Base-by-base conservation (phyloP, 2,797 vertebrate species). In the Babyrousa celebensis region DNA sequence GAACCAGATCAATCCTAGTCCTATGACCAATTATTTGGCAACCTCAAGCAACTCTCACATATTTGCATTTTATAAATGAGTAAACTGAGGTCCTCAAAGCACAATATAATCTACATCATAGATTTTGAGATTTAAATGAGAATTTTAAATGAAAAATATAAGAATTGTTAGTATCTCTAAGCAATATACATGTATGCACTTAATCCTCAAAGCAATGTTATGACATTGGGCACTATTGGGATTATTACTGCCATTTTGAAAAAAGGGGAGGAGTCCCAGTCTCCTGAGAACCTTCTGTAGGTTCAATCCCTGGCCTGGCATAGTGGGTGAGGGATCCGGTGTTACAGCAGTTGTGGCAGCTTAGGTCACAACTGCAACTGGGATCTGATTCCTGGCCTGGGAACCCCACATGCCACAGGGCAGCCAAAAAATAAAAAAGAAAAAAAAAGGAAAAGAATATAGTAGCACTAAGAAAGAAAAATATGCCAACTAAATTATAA, bases 401-500 rank as follows among this genome's bases (percentile, higher is more conserved):
- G 43, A 48, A 48, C 43, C 9, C 43, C 43, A 48, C 43, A 48
- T 48, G 43, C 43, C 43, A 48, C 1, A 6, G 43, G 43, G 43
- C 43, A 48, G 43, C 43, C 43, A 48, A 48, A 48, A 48, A 48
- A 48, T 5, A 48, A 48, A 48, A 48, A 48, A 48, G 43, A 10
- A 10, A 56, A 54, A 78, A 78, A 56, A 6, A 1, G 11, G 29
- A 32, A 32, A 56, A 78, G 18, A 78, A 23, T 15, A 32, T 23
- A 52, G 36, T 21, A 78, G 29, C 52, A 75, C 21, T 71, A 79
- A 74, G 52, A 62, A 85, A 95, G 58, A 72, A 95, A 67, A 91
- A 63, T 29, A 40, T 32, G 43, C 15, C 65, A 62, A 83, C 32
- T 52, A 89, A 88, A 85, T 48, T 85, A 89, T 21, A 40, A 40